Conservation (phyloP, 2,888 invertebrate genomes). For the Emmelina monodactyla region DNA sequence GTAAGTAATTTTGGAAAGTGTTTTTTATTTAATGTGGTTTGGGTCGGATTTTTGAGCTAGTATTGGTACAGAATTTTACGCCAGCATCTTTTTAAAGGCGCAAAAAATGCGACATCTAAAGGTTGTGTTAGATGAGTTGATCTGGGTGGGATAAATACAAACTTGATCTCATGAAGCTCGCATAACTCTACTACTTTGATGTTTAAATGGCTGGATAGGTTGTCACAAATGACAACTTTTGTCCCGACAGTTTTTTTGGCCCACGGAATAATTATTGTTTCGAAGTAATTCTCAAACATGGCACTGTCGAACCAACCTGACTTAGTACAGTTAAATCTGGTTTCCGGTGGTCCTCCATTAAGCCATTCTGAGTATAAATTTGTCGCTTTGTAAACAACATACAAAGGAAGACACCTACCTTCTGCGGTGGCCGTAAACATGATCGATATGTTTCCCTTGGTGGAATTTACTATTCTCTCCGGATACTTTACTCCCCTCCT, state of each 20-base stretch:
- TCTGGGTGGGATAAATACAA: too few relatives aligned
- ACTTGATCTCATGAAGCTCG: too few relatives aligned
- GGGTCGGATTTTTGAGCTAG: too few relatives aligned
- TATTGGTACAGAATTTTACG: too few relatives aligned
- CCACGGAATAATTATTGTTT: slow-evolving; percentile 12
- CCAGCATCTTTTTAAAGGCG: too few relatives aligned
- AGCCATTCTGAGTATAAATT: slow-evolving; percentile 30
- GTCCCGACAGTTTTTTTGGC: slow-evolving; percentile 8
- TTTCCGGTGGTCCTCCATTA: slow-evolving; percentile 25
- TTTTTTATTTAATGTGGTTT: too few relatives aligned
- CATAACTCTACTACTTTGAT: too few relatives aligned
- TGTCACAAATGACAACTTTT: slow-evolving; percentile 13
- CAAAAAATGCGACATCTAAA: too few relatives aligned
- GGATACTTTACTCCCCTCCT: slow-evolving; percentile 14
- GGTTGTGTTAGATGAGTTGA: too few relatives aligned
- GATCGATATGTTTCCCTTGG: slow-evolving; percentile 25
- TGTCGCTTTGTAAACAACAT: slow-evolving; percentile 34
- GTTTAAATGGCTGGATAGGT: slow-evolving; percentile 13
- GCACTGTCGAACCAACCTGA: slow-evolving; percentile 16
- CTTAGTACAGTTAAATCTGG: slow-evolving; percentile 24
- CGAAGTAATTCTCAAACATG: slow-evolving; percentile 14
- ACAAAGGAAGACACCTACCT: slow-evolving; percentile 27
- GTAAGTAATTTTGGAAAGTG: too few relatives aligned
- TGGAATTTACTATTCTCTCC: slow-evolving; percentile 13
- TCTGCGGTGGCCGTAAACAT: slow-evolving; percentile 30